Evolutionary conservation across 2,797 vertebrate genomes (phyloP).

Genomic region (Naso thynnoides): DNA sequence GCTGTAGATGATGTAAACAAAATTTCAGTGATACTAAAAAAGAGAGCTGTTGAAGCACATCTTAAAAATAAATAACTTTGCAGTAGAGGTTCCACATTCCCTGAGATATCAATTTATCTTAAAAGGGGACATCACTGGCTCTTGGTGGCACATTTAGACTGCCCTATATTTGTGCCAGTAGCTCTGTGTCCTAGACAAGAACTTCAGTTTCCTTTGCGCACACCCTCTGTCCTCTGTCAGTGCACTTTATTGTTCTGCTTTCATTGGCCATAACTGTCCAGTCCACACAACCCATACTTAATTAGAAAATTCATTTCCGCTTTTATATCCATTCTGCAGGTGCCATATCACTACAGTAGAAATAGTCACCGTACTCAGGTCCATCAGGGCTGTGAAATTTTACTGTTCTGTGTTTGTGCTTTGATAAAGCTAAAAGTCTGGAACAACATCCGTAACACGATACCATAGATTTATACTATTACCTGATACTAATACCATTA

Average conservation of each 20-base stretch:
- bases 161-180: slow-evolving; percentile 58
- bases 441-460: not conserved
- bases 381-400: not conserved
- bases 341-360: not conserved
- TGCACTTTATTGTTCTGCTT: slow-evolving; percentile 4
- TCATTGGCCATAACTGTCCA: slow-evolving; percentile 32
- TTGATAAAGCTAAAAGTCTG: slow-evolving; percentile 7
- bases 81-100: not conserved
- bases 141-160: slow-evolving; percentile 48
- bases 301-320: slow-evolving; percentile 23
- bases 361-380: not conserved
- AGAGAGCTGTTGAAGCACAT: slow-evolving; percentile 2
- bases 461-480: not conserved
- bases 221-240: slow-evolving; percentile 33
- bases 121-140: slow-evolving; percentile 33
- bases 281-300: slow-evolving; percentile 33
- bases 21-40: not conserved
- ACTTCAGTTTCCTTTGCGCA: slow-evolving; percentile 36
- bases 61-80: slow-evolving; percentile 1
- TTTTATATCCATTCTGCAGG: slow-evolving; percentile 9
- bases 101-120: slow-evolving; percentile 42
- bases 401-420: slow-evolving; percentile 3
- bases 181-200: slow-evolving; percentile 56
- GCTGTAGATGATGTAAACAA: not conserved
- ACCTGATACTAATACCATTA: no score